Percentiles rank a stretch among this genome's conserved stretches.
Conservation (phyloP, 2,113 vertebrate genomes). For the Pseudopodoces humilis region DNA sequence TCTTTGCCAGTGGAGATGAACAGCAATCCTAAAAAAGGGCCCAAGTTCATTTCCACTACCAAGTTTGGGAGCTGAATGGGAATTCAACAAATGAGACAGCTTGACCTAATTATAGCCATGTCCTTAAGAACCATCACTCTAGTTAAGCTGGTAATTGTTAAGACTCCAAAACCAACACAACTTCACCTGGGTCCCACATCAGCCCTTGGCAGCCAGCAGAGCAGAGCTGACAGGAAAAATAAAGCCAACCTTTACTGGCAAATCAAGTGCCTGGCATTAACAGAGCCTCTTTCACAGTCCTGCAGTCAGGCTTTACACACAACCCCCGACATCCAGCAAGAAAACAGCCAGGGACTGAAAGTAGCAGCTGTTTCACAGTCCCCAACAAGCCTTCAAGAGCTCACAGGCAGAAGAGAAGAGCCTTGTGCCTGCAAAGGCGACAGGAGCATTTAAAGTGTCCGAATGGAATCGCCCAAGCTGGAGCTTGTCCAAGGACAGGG, state of each 20-base stretch:
- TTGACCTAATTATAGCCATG: constrained; percentile 18
- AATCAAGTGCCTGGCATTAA: neutral
- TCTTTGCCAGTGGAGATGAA: neutral
- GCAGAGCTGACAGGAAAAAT: neutral
- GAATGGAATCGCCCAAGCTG: constrained; percentile 21
- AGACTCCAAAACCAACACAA: neutral
- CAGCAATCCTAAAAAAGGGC: neutral
- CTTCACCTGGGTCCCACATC: neutral
- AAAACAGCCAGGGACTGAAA: constrained; percentile 35
- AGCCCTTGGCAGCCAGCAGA: neutral
- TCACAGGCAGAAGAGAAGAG: neutral
- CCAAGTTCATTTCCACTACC: neutral
- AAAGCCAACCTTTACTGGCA: neutral
- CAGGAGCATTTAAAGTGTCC: neutral
- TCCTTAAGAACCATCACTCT: neutral
- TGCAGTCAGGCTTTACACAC: neutral
- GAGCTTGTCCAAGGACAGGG: constrained; percentile 9
- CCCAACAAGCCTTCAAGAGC: neutral
- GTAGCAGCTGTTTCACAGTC: constrained; percentile 38
- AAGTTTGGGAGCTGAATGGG: neutral
- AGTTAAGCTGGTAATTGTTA: neutral
- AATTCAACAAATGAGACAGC: constrained; percentile 30
- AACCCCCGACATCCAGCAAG: neutral
- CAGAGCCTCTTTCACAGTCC: constrained; percentile 22
- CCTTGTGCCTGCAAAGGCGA: neutral